These are phyloP conservation scores for Zoanthus sociatus DNA, from an alignment of 92 coral and sea anemone genomes.

Conservation along the genomic window DNA sequence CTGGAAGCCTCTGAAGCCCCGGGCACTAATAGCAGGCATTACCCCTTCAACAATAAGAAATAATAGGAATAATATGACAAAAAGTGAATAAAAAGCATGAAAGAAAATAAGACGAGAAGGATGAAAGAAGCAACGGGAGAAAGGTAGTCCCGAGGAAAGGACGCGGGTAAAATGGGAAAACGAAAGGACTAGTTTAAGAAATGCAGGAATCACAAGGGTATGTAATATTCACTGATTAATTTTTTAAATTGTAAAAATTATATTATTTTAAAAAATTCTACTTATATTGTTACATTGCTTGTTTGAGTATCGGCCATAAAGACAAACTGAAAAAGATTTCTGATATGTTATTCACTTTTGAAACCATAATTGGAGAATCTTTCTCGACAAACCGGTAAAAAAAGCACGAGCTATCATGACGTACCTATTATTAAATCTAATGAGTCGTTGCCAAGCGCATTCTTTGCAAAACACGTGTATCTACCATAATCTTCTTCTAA, in stretches of 20 bases:
- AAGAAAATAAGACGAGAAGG: not conserved
- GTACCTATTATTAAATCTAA: slow-evolving; percentile 49
- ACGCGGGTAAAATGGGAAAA: not conserved
- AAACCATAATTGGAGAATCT: no score
- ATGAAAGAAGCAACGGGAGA: not conserved
- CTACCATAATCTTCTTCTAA: slow-evolving; percentile 66
- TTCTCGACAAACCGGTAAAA: not conserved
- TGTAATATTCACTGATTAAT: no score
- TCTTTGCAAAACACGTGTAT: slow-evolving; percentile 73
- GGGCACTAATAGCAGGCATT: no score
- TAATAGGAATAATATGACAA: slow-evolving; percentile 19
- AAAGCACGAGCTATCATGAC: not conserved
- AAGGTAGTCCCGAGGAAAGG: not conserved
- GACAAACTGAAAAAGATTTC: no score
- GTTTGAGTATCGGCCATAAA: no score
- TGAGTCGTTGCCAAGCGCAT: slow-evolving; percentile 67
- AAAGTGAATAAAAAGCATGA: not conserved
- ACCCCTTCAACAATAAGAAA: not conserved
- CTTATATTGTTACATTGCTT: not conserved
- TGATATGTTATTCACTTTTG: no score
- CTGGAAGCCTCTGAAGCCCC: no score
- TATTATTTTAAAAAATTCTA: no score
- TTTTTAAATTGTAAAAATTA: no score
- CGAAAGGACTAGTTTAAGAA: not conserved
- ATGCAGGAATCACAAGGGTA: not conserved